Percentiles rank a stretch among this genome's conserved stretches.
phyloP scores from a whole-genome alignment of 2,797 vertebrate genomes.

The Sphenodon punctatus region DNA sequence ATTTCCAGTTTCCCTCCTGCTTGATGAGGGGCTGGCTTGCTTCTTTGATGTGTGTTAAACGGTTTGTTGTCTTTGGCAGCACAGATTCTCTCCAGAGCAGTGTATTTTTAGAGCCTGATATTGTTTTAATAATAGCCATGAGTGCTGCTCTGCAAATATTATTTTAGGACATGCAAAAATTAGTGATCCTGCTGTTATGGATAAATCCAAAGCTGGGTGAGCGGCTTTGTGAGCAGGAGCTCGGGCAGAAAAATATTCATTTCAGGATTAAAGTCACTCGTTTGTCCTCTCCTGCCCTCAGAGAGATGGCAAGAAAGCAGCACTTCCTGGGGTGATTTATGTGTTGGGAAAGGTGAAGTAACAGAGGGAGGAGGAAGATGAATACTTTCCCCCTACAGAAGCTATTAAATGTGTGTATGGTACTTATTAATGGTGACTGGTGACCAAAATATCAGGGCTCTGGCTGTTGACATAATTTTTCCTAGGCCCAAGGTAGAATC shows the following conservation, averaged over 20 bases:
- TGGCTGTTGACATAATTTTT: too few species aligned
- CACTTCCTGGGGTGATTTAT: too few species aligned
- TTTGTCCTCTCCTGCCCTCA: not conserved
- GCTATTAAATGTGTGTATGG: too few species aligned
- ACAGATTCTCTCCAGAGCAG: constrained; percentile 38
- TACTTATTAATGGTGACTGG: too few species aligned
- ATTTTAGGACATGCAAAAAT: constrained; percentile 24
- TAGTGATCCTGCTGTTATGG: constrained; percentile 1
- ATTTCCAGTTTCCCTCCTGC: not conserved
- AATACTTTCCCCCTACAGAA: too few species aligned
- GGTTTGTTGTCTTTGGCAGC: constrained; percentile 8
- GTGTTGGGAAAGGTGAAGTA: too few species aligned
- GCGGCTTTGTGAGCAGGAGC: not conserved
- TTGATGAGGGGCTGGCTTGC: not conserved
- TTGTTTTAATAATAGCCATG: constrained; percentile 38
- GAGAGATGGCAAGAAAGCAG: too few species aligned
- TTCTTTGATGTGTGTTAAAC: not conserved
- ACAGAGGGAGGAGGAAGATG: too few species aligned
- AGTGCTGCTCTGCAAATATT: constrained; percentile 24
- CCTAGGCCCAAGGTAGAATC: too few species aligned
- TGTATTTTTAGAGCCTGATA: constrained; percentile 34
- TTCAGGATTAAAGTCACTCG: not conserved
- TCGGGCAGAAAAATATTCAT: not conserved
- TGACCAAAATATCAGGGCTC: too few species aligned
- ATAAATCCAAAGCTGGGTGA: not conserved